phyloP scores from a whole-genome alignment of 2,113 vertebrate genomes.

The Pleuronectes platessa region DNA sequence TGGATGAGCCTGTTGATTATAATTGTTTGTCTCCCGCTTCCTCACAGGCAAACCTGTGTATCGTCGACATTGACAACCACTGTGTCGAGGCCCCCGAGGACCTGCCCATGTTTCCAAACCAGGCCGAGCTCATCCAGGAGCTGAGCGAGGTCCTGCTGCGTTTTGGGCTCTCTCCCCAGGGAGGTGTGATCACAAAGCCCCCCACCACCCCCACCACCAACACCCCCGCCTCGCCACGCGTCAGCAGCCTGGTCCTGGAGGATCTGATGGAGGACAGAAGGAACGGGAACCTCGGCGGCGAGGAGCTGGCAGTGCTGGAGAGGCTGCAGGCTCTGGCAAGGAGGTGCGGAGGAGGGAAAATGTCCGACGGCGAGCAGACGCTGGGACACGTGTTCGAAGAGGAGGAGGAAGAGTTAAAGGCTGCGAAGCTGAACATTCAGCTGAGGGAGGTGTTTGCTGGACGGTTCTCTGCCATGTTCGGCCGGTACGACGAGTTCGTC shows the following conservation, averaged over 20 bases:
- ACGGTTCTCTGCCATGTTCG: constrained; percentile 92
- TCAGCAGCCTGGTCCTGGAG: constrained; percentile 87
- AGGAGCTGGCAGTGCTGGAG: constrained; percentile 88
- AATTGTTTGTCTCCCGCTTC: background rate
- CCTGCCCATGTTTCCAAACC: constrained; percentile 93
- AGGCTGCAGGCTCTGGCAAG: constrained; percentile 91
- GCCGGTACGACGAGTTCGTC: constrained; percentile 94
- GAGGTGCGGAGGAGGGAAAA: constrained; percentile 72
- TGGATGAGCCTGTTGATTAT: constrained; percentile 6
- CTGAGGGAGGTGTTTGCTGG: constrained; percentile 94
- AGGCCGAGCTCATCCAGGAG: constrained; percentile 92
- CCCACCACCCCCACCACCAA: background rate
- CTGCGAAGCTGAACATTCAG: constrained; percentile 91
- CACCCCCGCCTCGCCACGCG: constrained; percentile 78
- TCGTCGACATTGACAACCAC: constrained; percentile 96
- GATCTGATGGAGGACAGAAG: constrained; percentile 92
- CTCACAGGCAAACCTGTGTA: constrained; percentile 93
- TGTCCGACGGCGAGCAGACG: constrained; percentile 54
- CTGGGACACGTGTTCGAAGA: constrained; percentile 75
- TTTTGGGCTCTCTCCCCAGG: constrained; percentile 87
- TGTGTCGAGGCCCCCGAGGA: constrained; percentile 92
- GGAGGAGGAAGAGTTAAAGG: constrained; percentile 88
- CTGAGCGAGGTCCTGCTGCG: constrained; percentile 90
- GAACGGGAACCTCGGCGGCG: constrained; percentile 90
- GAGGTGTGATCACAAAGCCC: constrained; percentile 79